Evolutionary conservation across 2,797 vertebrate species (phyloP), one percentile per base, ranked within the genome.

Genomic region (Chelon labrosus): DNA sequence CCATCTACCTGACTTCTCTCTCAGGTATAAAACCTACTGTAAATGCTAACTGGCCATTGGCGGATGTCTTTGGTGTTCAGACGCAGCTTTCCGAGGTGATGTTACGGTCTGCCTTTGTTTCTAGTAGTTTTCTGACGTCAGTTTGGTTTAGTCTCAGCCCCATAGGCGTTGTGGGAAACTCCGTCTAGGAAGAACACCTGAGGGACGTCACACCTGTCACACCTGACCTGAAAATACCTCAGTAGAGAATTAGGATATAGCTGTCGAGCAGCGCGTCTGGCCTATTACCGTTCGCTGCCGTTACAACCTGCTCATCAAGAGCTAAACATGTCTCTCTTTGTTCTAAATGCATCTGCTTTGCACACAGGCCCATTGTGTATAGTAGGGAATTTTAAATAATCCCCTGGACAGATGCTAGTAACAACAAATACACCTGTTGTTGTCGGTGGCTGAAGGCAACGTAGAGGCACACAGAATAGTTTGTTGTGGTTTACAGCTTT

Each of bases 301-400:
- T 37, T 35, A 38, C 20, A 50, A 49, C 46, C 53, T 53, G 41
- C 25, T 73, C 31, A 13, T 68, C 63, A 1, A 2, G 35, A 37
- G 64, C 31, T 41, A 19, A 47, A 25, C 17, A 16, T 1, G 9
- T 41, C 7, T 68, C n/a, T 55, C 25, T 37, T 2, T 58, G 35
- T 67, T 41, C 25, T 67, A 51, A 75, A 52, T 54, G 25, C 31
- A 54, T 54, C 68, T 49, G 7, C 42, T 69, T 61, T 61, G 27
- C 65, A 66, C 17, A 55, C n/a, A 35, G 65, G 27, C 6, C 16
- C 14, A 27, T 27, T 49, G 16, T 53, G 37, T 58, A 27, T 31
- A 1, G 22, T 0, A 46, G 44, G 35, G 59, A 3, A 54, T 71
- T 65, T 6, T 22, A 57, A 61, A 65, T 58, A 20, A 37, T 42